Percentiles rank a stretch among this genome's conserved stretches.
phyloP scores from a whole-genome alignment of 1,140 invertebrate genomes.

The Diachasma alloeum region DNA sequence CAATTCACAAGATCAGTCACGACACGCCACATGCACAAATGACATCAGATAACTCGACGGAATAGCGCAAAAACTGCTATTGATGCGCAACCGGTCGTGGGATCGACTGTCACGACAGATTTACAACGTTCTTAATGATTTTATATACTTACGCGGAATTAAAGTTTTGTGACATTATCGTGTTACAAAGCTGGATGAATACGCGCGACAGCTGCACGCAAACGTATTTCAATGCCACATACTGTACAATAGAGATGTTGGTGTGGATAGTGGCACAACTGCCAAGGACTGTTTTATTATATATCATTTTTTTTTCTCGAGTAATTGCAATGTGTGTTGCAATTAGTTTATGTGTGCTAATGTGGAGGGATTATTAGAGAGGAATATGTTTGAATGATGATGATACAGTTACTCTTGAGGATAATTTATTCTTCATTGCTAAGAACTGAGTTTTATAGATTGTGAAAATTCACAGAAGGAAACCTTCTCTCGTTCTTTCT shows the following conservation, averaged over 20 bases:
- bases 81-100: too few species aligned
- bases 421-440: neutral
- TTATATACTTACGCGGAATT: conserved; percentile 2
- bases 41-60: neutral
- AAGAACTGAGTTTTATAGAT: neutral
- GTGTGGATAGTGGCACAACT: conserved; percentile 20
- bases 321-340: neutral
- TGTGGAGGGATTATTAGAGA: neutral
- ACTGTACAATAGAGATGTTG: neutral
- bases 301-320: neutral
- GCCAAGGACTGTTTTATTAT: conserved; percentile 11
- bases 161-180: conserved; percentile 20
- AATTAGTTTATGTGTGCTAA: neutral
- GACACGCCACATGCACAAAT: neutral
- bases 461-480: neutral
- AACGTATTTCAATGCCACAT: conserved; percentile 5
- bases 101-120: neutral
- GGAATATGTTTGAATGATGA: neutral
- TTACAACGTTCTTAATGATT: conserved; percentile 10
- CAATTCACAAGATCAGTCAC: neutral
- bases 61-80: neutral
- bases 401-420: neutral
- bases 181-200: conserved; percentile 5
- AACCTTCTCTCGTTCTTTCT: neutral
- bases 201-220: conserved; percentile 18